These are phyloP conservation scores for Drosophila eohydei DNA, from an alignment of 2,888 invertebrate genomes.

Conservation along the genomic window DNA sequence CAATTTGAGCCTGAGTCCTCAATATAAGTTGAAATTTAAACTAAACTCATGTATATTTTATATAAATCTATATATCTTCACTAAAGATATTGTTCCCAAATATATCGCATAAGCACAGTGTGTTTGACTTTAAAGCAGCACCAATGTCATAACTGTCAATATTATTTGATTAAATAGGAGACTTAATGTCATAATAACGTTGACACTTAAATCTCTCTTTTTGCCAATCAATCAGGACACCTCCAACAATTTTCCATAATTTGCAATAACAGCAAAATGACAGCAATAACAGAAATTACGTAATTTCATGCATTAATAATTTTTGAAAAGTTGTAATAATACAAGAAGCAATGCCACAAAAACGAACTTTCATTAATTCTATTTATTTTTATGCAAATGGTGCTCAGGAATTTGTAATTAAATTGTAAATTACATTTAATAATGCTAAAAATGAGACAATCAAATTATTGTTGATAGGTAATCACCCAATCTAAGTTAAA, in stretches of 20 bases:
- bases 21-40: too few species aligned
- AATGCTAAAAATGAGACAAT: background rate
- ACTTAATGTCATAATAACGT: slow-evolving; percentile 44
- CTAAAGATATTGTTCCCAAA: too few species aligned
- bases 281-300: slow-evolving; percentile 28
- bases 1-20: too few species aligned
- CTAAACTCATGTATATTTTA: too few species aligned
- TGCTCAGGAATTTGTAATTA: background rate
- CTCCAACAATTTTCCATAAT: background rate
- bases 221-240: slow-evolving; percentile 54
- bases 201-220: slow-evolving; percentile 34
- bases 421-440: background rate
- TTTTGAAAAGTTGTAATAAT: background rate
- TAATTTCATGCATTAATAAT: slow-evolving; percentile 30
- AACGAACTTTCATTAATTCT: background rate
- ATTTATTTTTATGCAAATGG: background rate
- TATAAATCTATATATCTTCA: too few species aligned
- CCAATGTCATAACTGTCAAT: background rate
- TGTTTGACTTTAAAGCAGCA: background rate
- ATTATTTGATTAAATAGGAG: slow-evolving; percentile 13
- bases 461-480: background rate
- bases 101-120: background rate
- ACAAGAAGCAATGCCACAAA: background rate
- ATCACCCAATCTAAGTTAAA: slow-evolving; percentile 4
- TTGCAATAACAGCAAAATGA: slow-evolving; percentile 14